Evolutionary conservation across 2,113 vertebrate species (phyloP).

Genomic region (Corythoichthys intestinalis): DNA sequence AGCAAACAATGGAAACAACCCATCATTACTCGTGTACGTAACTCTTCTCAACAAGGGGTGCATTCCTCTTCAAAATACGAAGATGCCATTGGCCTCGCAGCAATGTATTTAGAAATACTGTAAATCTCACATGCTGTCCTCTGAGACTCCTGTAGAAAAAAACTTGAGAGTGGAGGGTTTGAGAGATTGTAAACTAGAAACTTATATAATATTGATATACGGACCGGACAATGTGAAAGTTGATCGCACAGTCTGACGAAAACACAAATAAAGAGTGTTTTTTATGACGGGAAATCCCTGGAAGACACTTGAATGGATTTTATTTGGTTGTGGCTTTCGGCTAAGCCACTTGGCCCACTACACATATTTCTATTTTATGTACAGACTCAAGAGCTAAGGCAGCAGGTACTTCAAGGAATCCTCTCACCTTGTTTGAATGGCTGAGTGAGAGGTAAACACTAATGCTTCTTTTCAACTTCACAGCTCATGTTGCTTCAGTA

Average conservation of each 20-base stretch:
- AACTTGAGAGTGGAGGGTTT: slow-evolving; percentile 35
- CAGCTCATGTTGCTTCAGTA: neutral
- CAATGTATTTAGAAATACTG: slow-evolving; percentile 73
- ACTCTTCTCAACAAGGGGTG: slow-evolving; percentile 73
- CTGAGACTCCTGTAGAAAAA: slow-evolving; percentile 62
- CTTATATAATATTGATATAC: slow-evolving; percentile 61
- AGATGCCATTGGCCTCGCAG: slow-evolving; percentile 68
- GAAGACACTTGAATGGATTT: slow-evolving; percentile 66
- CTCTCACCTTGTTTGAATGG: slow-evolving; percentile 29
- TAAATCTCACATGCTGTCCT: slow-evolving; percentile 74
- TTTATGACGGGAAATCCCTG: slow-evolving; percentile 59
- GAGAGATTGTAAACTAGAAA: slow-evolving; percentile 21
- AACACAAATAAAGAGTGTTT: slow-evolving; percentile 67
- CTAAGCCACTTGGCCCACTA: slow-evolving; percentile 42
- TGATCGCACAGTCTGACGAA: slow-evolving; percentile 48
- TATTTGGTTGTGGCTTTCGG: slow-evolving; percentile 62
- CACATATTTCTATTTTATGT: slow-evolving; percentile 71
- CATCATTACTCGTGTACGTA: slow-evolving; percentile 70
- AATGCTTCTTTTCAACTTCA: neutral
- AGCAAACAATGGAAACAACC: slow-evolving; percentile 30
- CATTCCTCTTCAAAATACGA: slow-evolving; percentile 71
- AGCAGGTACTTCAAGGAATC: slow-evolving; percentile 45
- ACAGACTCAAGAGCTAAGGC: slow-evolving; percentile 62
- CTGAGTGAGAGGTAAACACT: neutral
- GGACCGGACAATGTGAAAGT: slow-evolving; percentile 54